Evolutionary conservation across 2,113 vertebrate genomes (phyloP).

Genomic region (Notiomystis cincta): DNA sequence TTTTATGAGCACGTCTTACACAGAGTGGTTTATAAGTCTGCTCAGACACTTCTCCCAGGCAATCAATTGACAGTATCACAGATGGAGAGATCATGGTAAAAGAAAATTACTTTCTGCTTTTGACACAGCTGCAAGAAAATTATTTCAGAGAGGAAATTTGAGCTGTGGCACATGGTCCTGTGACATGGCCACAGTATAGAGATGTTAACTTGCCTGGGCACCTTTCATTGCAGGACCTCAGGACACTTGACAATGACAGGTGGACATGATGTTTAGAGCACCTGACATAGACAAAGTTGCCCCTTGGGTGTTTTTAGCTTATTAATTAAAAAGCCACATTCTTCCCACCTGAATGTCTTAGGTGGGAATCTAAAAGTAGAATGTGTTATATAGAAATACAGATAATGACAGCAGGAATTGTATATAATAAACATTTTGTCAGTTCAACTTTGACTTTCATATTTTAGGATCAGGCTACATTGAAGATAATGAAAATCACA

Average conservation of each 20-base stretch:
- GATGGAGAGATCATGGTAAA: background rate
- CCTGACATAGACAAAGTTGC: background rate
- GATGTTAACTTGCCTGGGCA: background rate
- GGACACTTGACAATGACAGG: background rate
- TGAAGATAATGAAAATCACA: constrained; percentile 71
- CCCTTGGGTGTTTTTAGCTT: background rate
- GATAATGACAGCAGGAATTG: background rate
- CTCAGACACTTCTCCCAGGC: background rate
- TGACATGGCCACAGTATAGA: background rate
- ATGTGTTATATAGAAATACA: background rate
- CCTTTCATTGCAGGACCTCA: background rate
- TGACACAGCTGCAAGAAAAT: background rate
- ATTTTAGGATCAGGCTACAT: constrained; percentile 61
- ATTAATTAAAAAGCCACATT: background rate
- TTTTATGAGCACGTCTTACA: background rate
- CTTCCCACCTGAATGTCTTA: background rate
- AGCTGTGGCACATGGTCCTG: background rate
- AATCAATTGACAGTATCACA: background rate
- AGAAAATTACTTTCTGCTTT: background rate
- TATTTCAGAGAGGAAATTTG: background rate
- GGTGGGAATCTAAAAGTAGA: background rate
- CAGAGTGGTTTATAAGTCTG: background rate
- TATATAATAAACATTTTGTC: background rate
- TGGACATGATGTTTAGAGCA: background rate
- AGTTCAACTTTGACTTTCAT: background rate